These are phyloP conservation scores for Trachymyrmex septentrionalis DNA, from an alignment of 1,140 invertebrate species.

Conservation along the genomic window DNA sequence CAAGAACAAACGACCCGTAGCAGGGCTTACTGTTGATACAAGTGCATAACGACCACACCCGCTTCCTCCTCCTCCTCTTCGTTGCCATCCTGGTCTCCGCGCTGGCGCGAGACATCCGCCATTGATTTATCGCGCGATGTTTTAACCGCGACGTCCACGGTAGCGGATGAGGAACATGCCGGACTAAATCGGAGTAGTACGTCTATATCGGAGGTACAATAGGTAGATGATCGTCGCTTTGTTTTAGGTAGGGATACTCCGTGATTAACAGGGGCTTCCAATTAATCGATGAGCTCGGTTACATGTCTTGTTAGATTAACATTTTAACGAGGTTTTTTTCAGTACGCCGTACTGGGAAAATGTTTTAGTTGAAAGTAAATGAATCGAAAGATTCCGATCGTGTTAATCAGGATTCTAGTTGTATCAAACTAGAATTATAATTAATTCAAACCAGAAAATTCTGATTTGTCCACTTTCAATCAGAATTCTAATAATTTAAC, in stretches of 20 bases:
- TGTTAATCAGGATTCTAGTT: too few relatives aligned
- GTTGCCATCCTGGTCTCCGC: conserved; percentile 44
- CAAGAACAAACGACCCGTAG: conserved; percentile 77
- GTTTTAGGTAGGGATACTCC: not conserved
- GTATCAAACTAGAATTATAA: too few relatives aligned
- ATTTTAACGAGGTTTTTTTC: not conserved
- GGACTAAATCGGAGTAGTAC: conserved; percentile 32
- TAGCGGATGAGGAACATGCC: conserved; percentile 39
- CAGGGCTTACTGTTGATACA: conserved; percentile 69
- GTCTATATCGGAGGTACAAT: not conserved
- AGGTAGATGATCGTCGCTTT: not conserved
- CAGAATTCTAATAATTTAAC: too few relatives aligned
- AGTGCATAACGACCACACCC: conserved; percentile 71
- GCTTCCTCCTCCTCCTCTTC: conserved; percentile 23
- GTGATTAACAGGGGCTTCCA: not conserved
- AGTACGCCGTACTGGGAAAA: not conserved
- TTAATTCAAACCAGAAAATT: too few relatives aligned
- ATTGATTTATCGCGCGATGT: conserved; percentile 78
- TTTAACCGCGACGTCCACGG: conserved; percentile 63
- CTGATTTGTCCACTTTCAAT: too few relatives aligned
- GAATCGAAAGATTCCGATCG: too few relatives aligned
- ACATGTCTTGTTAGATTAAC: conserved; percentile 6
- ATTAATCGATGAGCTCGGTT: conserved; percentile 37
- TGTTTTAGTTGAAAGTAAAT: too few relatives aligned
- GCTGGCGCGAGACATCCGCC: conserved; percentile 59